These are phyloP conservation scores for Anableps anableps DNA, from an alignment of 2,797 vertebrate species.

Conservation along the genomic window DNA sequence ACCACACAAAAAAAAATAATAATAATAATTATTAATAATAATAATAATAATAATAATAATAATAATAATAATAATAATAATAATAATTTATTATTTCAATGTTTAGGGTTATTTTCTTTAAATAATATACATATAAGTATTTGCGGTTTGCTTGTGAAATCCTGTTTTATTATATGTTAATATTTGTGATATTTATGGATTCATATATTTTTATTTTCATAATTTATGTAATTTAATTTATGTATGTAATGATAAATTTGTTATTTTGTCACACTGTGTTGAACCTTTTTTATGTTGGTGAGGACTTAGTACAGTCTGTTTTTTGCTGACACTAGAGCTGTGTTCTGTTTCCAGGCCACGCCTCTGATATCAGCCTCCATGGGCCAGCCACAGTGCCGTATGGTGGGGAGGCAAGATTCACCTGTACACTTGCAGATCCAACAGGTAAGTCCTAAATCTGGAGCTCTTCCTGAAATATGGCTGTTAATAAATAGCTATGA, in stretches of 20 bases:
- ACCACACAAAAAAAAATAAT: too few relatives aligned
- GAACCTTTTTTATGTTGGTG: neutral
- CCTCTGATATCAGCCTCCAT: conserved; percentile 16
- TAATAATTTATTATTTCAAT: neutral
- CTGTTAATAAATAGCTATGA: neutral
- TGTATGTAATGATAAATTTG: neutral
- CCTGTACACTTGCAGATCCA: conserved; percentile 38
- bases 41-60: too few relatives aligned
- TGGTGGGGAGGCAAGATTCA: conserved; percentile 27
- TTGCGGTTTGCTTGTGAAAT: neutral
- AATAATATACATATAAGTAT: too few relatives aligned
- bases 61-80: too few relatives aligned
- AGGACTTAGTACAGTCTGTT: neutral
- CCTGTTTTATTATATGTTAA: neutral
- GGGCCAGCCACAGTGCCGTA: conserved; percentile 34
- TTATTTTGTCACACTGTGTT: neutral
- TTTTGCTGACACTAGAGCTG: neutral
- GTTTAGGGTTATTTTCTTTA: neutral
- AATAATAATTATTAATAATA: too few relatives aligned
- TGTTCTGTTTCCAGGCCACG: conserved; percentile 36
- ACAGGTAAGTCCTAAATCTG: conserved; percentile 28
- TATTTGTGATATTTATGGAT: neutral
- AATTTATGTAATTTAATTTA: neutral
- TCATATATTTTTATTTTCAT: neutral
- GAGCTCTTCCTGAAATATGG: neutral